A percentile compares a stretch with the other conserved stretches of the same genome.
phyloP scores from a whole-genome alignment of 2,797 vertebrate genomes.

The Sebastes iracundus region DNA sequence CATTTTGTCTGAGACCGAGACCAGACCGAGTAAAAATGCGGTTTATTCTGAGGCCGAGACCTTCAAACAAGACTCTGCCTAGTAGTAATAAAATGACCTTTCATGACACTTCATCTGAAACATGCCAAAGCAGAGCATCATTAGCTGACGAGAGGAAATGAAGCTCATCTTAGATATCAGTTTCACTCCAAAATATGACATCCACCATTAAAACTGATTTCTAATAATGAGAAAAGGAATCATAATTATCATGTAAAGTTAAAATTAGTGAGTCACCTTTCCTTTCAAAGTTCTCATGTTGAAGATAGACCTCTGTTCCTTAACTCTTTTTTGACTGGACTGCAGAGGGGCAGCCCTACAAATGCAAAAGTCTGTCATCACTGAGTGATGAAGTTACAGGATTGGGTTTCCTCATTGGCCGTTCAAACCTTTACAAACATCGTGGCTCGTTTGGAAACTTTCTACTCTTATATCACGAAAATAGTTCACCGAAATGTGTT shows the following conservation, averaged over 20 bases:
- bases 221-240: neutral
- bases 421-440: no score
- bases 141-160: neutral
- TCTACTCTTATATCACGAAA: no score
- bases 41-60: neutral
- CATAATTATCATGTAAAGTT: neutral
- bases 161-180: neutral
- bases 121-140: slow-evolving; percentile 1
- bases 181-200: neutral
- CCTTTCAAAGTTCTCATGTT: neutral
- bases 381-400: no score
- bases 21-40: neutral
- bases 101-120: slow-evolving; percentile 5
- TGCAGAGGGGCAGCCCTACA: no score
- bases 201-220: neutral
- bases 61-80: neutral
- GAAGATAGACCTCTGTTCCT: neutral
- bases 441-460: no score
- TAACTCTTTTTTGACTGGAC: neutral
- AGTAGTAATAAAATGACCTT: neutral
- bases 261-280: neutral
- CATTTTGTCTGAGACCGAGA: no score
- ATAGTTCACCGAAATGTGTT: no score
- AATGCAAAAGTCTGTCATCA: no score
- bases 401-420: neutral